Evolutionary conservation across 2,888 invertebrate genomes (phyloP), one percentile per base, ranked within the genome.

Genomic region (Leucania comma): DNA sequence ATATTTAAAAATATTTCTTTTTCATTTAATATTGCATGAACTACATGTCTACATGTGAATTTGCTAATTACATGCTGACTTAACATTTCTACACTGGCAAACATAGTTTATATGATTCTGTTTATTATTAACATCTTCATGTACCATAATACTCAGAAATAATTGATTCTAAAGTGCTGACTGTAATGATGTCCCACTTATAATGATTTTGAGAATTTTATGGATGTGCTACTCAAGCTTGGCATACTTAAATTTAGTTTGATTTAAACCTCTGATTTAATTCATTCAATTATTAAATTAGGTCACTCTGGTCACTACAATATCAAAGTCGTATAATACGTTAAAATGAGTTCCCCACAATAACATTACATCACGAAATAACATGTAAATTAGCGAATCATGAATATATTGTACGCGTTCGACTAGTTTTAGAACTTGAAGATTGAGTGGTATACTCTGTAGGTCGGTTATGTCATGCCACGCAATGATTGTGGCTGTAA

Each of bases 361-460:
- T 54, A 53, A 46, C 32, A 53, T 76, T 72, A 62, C 26, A 57
- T 74, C 54, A 72, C 22, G 35, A 32, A 38, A 6, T 42, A 68
- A 24, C 57, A 77, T 77, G 80, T 60, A 61, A 80, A 80, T 77
- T 42, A 38, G 42, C 32, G 38, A 64, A 79, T 64, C 57, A 66
- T 80, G 80, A 56, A 77, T 63, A 75, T 73, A 46, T 51, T 2
- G 17, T 66, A 50, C 74, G n/a, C 22, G 79, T 73, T 60, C 26
- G 3, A 66, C 79, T 62, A 62, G 78, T 71, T 78, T n/a, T 46
- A 38, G 53, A 73, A 73, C 60, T 50, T 51, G 73, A 63, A 14
- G 74, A 79, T 56, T 62, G 65, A 72, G 24, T 59, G 50, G 24
- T 50, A 51, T 66, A 50, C 48, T 64, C 42, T 64, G 38, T 60